A percentile compares a stretch with the other conserved stretches of the same genome.
Conservation (phyloP, 2,888 invertebrate genomes). For the Trichacis sp. region DNA sequence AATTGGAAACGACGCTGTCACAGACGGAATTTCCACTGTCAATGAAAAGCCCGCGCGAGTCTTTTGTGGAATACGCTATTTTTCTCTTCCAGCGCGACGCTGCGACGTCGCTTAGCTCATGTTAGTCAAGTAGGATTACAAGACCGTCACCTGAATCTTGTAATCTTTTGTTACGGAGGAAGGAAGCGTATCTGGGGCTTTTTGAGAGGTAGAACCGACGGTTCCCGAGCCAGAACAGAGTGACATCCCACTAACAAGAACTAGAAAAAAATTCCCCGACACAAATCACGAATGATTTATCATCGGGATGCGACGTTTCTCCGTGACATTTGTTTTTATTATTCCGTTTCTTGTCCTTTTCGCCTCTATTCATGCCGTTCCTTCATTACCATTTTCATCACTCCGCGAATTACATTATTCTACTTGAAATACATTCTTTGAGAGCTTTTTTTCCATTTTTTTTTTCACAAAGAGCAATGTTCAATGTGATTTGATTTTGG, state of each 20-base stretch:
- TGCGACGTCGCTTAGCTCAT: slow-evolving; percentile 55
- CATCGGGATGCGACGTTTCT: slow-evolving; percentile 55
- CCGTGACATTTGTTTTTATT: slow-evolving; percentile 44
- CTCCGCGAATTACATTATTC: not conserved
- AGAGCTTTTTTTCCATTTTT: no score
- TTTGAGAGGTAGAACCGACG: slow-evolving; percentile 44
- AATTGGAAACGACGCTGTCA: slow-evolving; percentile 47
- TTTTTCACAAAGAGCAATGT: no score
- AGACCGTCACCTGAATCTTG: slow-evolving; percentile 59
- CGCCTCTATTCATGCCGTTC: slow-evolving; percentile 33
- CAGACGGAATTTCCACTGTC: slow-evolving; percentile 26
- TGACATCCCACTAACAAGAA: slow-evolving; percentile 64
- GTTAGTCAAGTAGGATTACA: slow-evolving; percentile 61
- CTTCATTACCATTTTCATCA: slow-evolving; percentile 36
- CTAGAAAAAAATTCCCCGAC: slow-evolving; percentile 61
- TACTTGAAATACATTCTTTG: not conserved
- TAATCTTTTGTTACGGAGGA: slow-evolving; percentile 62
- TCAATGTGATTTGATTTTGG: no score
- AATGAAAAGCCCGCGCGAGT: slow-evolving; percentile 26
- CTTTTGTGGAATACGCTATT: slow-evolving; percentile 22
- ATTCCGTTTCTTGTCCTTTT: slow-evolving; percentile 46
- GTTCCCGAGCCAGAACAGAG: slow-evolving; percentile 47
- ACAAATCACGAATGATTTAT: slow-evolving; percentile 66
- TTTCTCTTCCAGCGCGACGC: slow-evolving; percentile 45
- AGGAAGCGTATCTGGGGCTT: slow-evolving; percentile 57